Evolutionary conservation across 1,140 invertebrate genomes (phyloP).

Genomic region (Drosophila pallidifrons): DNA sequence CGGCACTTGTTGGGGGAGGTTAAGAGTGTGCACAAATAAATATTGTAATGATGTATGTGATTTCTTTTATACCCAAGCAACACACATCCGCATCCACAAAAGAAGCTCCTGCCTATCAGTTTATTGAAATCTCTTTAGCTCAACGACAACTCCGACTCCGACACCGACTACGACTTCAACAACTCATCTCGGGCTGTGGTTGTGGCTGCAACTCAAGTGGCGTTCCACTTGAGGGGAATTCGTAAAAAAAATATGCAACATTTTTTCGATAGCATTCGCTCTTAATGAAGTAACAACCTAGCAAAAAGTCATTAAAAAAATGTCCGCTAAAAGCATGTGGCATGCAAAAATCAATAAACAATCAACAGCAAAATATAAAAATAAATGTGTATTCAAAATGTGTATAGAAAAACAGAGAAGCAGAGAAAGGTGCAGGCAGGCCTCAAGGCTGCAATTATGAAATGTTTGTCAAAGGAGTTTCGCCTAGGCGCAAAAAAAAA

Average conservation of each 20-base stretch:
- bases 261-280: conserved; percentile 62
- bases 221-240: conserved; percentile 59
- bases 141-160: conserved; percentile 24
- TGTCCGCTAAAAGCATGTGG: conserved; percentile 64
- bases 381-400: conserved; percentile 65
- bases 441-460: conserved; percentile 77
- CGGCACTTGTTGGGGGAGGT: conserved; percentile 34
- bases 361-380: conserved; percentile 54
- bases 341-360: conserved; percentile 70
- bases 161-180: conserved; percentile 6
- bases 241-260: conserved; percentile 59
- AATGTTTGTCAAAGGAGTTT: conserved; percentile 70
- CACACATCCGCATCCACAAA: conserved; percentile 24
- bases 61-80: conserved; percentile 57
- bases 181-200: not conserved
- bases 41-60: conserved; percentile 83
- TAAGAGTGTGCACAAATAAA: conserved; percentile 72
- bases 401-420: conserved; percentile 16
- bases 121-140: conserved; percentile 76
- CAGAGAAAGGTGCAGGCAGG: conserved; percentile 11
- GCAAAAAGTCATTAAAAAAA: conserved; percentile 76
- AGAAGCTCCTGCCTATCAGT: conserved; percentile 57
- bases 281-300: conserved; percentile 79
- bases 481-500: conserved; percentile 36
- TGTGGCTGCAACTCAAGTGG: conserved; percentile 40